phyloP scores from a whole-genome alignment of 1,140 invertebrate species.

The Drosophila setifemur region DNA sequence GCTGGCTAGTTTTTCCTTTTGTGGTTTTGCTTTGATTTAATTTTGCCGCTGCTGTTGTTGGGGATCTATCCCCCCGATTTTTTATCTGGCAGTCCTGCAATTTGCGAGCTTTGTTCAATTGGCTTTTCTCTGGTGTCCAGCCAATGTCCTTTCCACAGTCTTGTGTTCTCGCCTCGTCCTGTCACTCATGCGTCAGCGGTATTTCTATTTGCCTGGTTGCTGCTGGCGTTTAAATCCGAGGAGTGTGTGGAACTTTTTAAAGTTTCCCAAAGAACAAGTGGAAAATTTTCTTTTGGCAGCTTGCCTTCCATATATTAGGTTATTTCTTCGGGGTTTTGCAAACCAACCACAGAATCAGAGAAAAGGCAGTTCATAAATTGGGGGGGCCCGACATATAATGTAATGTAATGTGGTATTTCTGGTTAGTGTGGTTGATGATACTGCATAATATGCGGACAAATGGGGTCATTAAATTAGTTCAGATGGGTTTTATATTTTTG shows the following conservation, averaged over 20 bases:
- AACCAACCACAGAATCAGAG: neutral
- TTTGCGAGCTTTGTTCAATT: slow-evolving; percentile 77
- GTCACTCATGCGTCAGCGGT: slow-evolving; percentile 61
- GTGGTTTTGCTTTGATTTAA: slow-evolving; percentile 77
- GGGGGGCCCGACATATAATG: neutral
- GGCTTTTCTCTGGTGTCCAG: slow-evolving; percentile 46
- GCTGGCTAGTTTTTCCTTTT: slow-evolving; percentile 28
- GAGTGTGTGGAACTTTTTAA: slow-evolving; percentile 31
- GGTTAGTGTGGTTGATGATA: neutral
- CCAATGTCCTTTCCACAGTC: slow-evolving; percentile 7
- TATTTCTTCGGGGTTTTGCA: no score
- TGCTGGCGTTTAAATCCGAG: slow-evolving; percentile 32
- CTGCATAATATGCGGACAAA: slow-evolving; percentile 4
- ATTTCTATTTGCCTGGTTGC: slow-evolving; percentile 27
- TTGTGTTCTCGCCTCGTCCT: slow-evolving; percentile 28
- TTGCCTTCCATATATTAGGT: neutral
- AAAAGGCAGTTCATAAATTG: neutral
- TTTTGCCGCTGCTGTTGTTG: slow-evolving; percentile 37
- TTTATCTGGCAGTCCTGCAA: slow-evolving; percentile 36
- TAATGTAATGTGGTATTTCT: neutral
- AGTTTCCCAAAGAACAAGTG: slow-evolving; percentile 6
- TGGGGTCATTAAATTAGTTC: neutral
- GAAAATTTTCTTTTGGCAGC: neutral
- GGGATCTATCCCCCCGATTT: neutral
- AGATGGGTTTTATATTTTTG: neutral